Percentiles rank a stretch among this genome's conserved stretches.
phyloP scores from a whole-genome alignment of 2,797 vertebrate species.

The Onychomys torridus region DNA sequence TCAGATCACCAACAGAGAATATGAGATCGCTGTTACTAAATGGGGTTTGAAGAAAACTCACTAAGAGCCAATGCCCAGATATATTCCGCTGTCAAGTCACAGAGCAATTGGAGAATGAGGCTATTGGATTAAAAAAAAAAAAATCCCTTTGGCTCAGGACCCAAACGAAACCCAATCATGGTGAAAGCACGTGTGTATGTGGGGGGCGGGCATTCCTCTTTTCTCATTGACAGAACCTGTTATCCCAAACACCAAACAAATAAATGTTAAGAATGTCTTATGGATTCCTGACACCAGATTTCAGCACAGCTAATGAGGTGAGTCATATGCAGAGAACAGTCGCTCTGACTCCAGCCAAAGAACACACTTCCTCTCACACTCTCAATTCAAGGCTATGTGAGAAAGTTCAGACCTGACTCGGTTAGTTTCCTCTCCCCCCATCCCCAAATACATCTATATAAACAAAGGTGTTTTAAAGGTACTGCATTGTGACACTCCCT shows the following conservation, averaged over 20 bases:
- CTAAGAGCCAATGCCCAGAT: constrained; percentile 17
- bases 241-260: constrained; percentile 35
- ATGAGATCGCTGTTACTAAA: not conserved
- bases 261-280: constrained; percentile 42
- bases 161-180: constrained; percentile 43
- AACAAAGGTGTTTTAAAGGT: not conserved
- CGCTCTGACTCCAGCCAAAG: constrained; percentile 68
- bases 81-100: constrained; percentile 23
- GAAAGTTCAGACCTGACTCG: constrained; percentile 68
- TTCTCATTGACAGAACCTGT: not conserved
- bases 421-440: not conserved
- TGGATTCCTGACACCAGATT: constrained; percentile 68
- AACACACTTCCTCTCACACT: constrained; percentile 77
- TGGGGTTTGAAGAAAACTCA: constrained; percentile 36
- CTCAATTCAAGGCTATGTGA: constrained; percentile 67
- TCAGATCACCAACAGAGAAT: not conserved
- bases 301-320: constrained; percentile 79
- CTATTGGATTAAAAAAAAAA: not conserved
- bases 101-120: constrained; percentile 20
- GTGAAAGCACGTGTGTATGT: not conserved
- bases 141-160: constrained; percentile 35
- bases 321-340: constrained; percentile 79
- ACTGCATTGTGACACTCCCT: not conserved
- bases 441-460: not conserved
- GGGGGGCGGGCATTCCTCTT: not conserved